phyloP scores from a whole-genome alignment of 2,113 vertebrate genomes.

The Daphoenositta chrysoptera region DNA sequence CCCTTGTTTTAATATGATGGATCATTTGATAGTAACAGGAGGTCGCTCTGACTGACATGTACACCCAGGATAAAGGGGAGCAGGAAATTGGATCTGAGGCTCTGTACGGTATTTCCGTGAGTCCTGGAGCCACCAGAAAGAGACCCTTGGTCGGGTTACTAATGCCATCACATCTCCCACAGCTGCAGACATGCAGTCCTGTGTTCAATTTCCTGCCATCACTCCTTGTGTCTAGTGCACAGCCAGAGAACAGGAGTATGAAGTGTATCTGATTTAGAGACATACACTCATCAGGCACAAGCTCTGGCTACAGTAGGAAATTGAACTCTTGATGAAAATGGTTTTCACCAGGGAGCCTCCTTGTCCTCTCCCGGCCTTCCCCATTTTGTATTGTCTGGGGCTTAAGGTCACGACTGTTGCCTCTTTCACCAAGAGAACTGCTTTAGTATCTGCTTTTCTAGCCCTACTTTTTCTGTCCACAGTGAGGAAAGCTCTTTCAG shows the following conservation, averaged over 20 bases:
- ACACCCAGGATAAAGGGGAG: conserved; percentile 17
- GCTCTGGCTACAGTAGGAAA: conserved; percentile 5
- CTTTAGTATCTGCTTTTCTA: neutral
- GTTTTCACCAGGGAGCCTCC: neutral
- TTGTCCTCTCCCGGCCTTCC: neutral
- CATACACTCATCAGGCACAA: neutral
- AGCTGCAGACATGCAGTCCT: neutral
- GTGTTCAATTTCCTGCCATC: conserved; percentile 61
- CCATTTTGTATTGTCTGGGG: neutral
- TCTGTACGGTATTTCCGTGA: neutral
- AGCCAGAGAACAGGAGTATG: neutral
- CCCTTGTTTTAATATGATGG: conserved; percentile 52
- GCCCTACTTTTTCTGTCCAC: neutral
- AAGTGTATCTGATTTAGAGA: conserved; percentile 42
- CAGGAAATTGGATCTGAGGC: conserved; percentile 57
- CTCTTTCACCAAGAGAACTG: neutral
- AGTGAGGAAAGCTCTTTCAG: neutral
- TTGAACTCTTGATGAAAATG: neutral
- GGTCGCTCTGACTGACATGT: neutral
- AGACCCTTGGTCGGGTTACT: neutral
- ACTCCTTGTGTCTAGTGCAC: neutral
- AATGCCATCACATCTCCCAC: neutral
- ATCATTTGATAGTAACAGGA: conserved; percentile 24
- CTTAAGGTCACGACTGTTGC: neutral
- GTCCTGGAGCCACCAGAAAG: conserved; percentile 2